Base-by-base conservation (phyloP, 1,140 invertebrate genomes). In the Stenopsyche tienmushanensis region DNA sequence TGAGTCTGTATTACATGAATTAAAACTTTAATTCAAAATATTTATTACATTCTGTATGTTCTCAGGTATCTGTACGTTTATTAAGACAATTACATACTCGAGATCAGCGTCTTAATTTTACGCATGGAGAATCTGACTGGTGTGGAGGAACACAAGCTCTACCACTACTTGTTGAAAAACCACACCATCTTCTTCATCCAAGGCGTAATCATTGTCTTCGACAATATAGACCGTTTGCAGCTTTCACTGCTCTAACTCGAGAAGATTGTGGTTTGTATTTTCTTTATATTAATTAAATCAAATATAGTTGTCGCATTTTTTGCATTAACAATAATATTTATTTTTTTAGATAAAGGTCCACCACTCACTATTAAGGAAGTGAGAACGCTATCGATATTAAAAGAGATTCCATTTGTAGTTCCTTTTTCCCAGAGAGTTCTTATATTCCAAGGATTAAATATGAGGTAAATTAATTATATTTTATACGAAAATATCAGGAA, bases 341-440 rank as follows among this genome's bases (percentile, higher is more conserved):
- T 50, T 24, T n/a, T 72, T 73, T 3, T 72, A 81, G 80, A 83
- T 86, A 63, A 84, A 65, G 89, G 91, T 0, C 91, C 92, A 10
- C 93, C 93, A 0, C 78, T 96, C 25, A 93, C 94, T 0, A 91
- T 90, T 13, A 92, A 90, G 65, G 94, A 98, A 80, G 84, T 94
- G 17, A 84, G 94, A 58, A 92, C 92, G 1, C 81, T 95, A 25
- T 92, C 93, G 0, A 88, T 98, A 59, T 77, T 99, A 2, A 86
- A 91, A 63, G 93, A 97, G 77, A 86, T 98, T 65, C 96, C 96
- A 0, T 99, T 98, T 81, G 88, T 96, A 3, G 88, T 98, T 41
- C 86, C 91, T 1, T 98, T 98, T 74, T 88, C 89, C 59, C 90
- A 94, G 70, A 82, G 96, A 55, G 92, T 98, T 0, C 77, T 92